phyloP scores from a whole-genome alignment of 2,888 invertebrate species.

The Temnothorax ravouxi region DNA sequence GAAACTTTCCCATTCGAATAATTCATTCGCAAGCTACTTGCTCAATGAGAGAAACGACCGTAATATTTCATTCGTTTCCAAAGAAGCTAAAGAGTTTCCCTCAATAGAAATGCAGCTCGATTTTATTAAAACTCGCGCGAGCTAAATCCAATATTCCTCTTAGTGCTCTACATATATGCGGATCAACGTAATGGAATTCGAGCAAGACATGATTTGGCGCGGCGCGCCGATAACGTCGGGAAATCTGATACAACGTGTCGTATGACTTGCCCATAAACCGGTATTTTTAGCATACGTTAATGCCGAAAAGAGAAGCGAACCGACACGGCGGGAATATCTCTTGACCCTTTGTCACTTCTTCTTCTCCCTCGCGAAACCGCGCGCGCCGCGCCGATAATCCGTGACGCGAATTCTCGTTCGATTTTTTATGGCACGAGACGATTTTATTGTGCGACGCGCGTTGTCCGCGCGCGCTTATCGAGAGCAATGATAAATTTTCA shows the following conservation, averaged over 20 bases:
- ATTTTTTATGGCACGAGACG: conserved; percentile 24
- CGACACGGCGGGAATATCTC: background rate
- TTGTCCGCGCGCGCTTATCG: conserved; percentile 35
- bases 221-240: background rate
- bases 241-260: background rate
- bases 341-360: background rate
- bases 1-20: conserved; percentile 4
- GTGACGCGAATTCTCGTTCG: conserved; percentile 42
- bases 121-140: background rate
- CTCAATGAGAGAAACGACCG: background rate
- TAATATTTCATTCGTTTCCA: conserved; percentile 3
- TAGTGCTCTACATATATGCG: background rate
- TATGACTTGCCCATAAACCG: background rate
- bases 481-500: conserved; percentile 32
- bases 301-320: background rate
- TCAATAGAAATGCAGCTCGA: background rate
- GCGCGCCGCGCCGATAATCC: conserved; percentile 34
- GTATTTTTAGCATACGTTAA: conserved; percentile 25
- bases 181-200: background rate
- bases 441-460: conserved; percentile 33
- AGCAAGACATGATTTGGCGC: background rate
- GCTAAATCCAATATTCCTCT: background rate
- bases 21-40: conserved; percentile 1
- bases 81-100: background rate
- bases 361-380: conserved; percentile 7